phyloP scores from a whole-genome alignment of 1,140 invertebrate genomes.

The Vollenhovia emeryi region DNA sequence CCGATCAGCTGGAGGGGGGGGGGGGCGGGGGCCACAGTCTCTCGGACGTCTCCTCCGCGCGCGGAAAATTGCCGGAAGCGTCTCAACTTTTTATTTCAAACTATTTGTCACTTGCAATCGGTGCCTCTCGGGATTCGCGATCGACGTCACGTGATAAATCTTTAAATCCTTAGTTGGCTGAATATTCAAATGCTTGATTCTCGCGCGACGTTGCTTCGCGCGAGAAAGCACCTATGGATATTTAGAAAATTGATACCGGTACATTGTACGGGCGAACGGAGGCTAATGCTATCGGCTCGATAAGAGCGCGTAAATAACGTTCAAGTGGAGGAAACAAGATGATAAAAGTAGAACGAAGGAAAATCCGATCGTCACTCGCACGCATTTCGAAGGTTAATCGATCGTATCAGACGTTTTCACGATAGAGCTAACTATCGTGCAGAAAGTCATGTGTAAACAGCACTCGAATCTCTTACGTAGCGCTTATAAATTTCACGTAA shows the following conservation, averaged over 20 bases:
- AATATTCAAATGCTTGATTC: background rate
- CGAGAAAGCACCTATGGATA: background rate
- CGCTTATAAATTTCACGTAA: background rate
- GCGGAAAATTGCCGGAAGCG: slow-evolving; percentile 2
- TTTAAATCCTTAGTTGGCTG: background rate
- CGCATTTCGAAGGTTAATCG: slow-evolving; percentile 12
- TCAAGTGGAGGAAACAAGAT: background rate
- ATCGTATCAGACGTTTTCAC: background rate
- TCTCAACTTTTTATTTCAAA: background rate
- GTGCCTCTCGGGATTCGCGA: background rate
- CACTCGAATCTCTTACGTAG: background rate
- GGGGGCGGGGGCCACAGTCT: background rate
- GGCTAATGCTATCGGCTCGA: slow-evolving; percentile 2
- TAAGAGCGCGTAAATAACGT: slow-evolving; percentile 23
- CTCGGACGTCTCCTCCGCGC: background rate
- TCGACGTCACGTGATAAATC: background rate
- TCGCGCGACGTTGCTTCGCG: background rate
- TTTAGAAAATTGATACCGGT: background rate
- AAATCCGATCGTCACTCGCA: background rate
- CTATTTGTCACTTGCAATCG: background rate
- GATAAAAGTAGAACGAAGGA: background rate
- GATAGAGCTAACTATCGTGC: background rate
- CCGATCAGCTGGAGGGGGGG: background rate
- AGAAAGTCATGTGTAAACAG: background rate
- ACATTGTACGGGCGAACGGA: background rate